Conservation (phyloP, 2,797 vertebrate genomes). For the Molossus alvarezi region DNA sequence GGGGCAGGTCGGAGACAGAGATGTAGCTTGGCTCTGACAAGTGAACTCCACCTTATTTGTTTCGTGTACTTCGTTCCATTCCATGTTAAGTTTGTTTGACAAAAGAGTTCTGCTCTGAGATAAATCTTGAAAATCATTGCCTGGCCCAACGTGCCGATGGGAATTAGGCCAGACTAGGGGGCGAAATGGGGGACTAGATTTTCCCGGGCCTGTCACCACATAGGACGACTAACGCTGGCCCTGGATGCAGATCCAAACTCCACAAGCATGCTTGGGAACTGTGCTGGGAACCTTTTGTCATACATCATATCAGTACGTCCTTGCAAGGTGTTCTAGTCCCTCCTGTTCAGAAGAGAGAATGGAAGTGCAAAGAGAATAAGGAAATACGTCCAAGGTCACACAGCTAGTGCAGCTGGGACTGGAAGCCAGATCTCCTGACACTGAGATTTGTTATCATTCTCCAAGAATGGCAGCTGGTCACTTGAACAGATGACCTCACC, state of each 20-base stretch:
- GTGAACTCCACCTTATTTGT: background rate
- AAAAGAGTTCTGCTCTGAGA: constrained; percentile 10
- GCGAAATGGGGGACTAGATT: background rate
- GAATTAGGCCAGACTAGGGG: background rate
- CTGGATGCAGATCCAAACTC: background rate
- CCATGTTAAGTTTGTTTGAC: background rate
- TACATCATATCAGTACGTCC: background rate
- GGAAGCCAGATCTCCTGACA: background rate
- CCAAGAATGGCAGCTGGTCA: background rate
- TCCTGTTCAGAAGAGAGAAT: constrained; percentile 44
- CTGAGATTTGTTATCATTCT: background rate
- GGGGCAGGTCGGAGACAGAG: background rate
- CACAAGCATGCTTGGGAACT: background rate
- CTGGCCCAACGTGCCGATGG: background rate
- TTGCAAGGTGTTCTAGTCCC: background rate
- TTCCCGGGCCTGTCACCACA: background rate
- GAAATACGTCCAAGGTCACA: background rate
- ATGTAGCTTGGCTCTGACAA: background rate
- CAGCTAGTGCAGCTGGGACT: background rate
- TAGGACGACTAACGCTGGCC: background rate
- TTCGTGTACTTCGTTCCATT: background rate
- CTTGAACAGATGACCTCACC: background rate
- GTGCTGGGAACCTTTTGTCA: background rate
- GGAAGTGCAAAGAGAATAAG: background rate
- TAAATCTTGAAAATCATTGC: constrained; percentile 28